Conservation (phyloP, 2,888 invertebrate species). For the Synanthedon andrenaeformis region DNA sequence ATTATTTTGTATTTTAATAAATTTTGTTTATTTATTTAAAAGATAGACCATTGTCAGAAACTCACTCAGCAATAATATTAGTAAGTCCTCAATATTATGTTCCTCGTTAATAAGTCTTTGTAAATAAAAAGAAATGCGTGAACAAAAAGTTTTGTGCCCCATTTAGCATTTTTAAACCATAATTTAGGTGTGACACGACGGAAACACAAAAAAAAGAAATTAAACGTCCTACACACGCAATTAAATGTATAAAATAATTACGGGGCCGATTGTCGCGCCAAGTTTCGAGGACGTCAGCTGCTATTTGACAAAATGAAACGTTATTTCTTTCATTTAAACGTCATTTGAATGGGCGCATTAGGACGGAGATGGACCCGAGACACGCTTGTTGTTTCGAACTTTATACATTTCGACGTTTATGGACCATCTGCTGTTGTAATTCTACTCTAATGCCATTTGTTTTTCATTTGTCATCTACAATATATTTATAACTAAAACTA, state of each 20-base stretch:
- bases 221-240: conserved; percentile 30
- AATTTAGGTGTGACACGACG: conserved; percentile 16
- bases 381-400: conserved; percentile 35
- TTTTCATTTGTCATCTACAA: background rate
- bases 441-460: conserved; percentile 15
- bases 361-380: conserved; percentile 12
- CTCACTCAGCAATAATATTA: no score
- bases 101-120: background rate
- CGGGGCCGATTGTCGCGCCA: conserved; percentile 36
- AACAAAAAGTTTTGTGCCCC: conserved; percentile 1
- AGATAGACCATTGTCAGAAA: no score
- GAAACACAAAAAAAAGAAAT: conserved; percentile 2
- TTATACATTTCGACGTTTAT: conserved; percentile 47
- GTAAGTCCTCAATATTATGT: no score
- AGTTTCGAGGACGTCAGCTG: conserved; percentile 30
- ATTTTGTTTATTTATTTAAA: no score
- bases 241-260: conserved; percentile 41
- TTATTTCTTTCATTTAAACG: conserved; percentile 35
- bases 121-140: background rate
- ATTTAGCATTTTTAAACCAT: conserved; percentile 21
- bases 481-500: no score
- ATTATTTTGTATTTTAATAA: background rate
- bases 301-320: conserved; percentile 25
- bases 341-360: conserved; percentile 8
- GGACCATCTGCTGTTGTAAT: conserved; percentile 37